These are phyloP conservation scores for Pararge aegeria DNA, from an alignment of 1,140 invertebrate species.

Conservation along the genomic window DNA sequence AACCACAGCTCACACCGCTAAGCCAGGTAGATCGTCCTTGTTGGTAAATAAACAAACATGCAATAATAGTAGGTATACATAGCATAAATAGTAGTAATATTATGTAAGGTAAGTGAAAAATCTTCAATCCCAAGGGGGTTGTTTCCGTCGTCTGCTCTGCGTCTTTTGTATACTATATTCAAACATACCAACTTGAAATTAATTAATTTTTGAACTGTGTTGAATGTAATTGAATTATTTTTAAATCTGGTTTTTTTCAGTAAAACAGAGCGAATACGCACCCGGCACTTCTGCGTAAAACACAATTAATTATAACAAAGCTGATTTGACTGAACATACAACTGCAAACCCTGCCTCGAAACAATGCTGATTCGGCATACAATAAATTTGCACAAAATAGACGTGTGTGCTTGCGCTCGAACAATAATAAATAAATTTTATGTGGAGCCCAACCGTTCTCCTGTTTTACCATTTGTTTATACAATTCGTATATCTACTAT, in stretches of 20 bases:
- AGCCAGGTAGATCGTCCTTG: too few species aligned
- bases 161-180: too few species aligned
- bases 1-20: too few species aligned
- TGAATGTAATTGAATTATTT: too few species aligned
- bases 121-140: too few species aligned
- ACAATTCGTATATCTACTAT: slow-evolving; percentile 25
- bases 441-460: slow-evolving; percentile 46
- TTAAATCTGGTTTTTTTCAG: neutral
- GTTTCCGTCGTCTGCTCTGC: too few species aligned
- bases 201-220: too few species aligned
- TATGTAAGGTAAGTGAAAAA: too few species aligned
- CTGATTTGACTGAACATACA: slow-evolving; percentile 29
- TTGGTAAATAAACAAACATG: too few species aligned
- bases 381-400: slow-evolving; percentile 69
- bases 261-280: slow-evolving; percentile 3
- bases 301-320: slow-evolving; percentile 30
- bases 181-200: too few species aligned
- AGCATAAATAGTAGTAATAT: too few species aligned
- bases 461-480: slow-evolving; percentile 54
- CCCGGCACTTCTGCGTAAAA: slow-evolving; percentile 7
- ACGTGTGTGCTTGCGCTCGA: slow-evolving; percentile 58
- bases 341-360: slow-evolving; percentile 47
- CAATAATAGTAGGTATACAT: too few species aligned
- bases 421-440: slow-evolving; percentile 71
- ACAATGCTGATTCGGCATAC: slow-evolving; percentile 60